Evolutionary conservation across 2,113 vertebrate species (phyloP).

Genomic region (Galbula dea): DNA sequence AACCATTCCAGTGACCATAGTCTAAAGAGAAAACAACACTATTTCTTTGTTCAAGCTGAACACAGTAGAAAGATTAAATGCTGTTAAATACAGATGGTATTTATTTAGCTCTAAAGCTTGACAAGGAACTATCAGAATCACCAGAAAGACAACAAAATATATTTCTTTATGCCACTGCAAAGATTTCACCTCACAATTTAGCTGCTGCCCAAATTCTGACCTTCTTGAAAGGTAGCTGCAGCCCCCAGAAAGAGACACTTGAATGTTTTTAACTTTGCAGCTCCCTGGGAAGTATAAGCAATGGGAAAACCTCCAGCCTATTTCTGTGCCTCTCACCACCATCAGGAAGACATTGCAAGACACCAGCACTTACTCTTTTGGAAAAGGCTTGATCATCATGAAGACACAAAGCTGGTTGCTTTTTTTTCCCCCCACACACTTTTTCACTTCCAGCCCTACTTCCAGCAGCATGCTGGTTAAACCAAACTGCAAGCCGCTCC

Average conservation of each 20-base stretch:
- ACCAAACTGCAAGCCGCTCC: background rate
- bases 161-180: background rate
- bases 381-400: background rate
- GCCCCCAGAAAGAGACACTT: background rate
- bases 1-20: background rate
- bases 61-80: background rate
- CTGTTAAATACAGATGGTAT: background rate
- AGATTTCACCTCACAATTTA: background rate
- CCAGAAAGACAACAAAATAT: background rate
- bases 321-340: background rate
- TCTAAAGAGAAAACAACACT: background rate
- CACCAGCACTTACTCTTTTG: background rate
- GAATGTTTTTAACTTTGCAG: background rate
- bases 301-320: background rate
- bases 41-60: background rate
- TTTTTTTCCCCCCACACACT: accelerated
- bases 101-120: background rate
- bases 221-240: background rate
- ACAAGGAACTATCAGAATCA: background rate
- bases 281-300: background rate
- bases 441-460: background rate
- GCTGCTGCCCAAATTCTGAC: background rate
- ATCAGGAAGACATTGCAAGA: background rate
- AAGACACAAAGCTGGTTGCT: background rate
- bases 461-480: background rate